phyloP scores from a whole-genome alignment of 1,140 invertebrate species.

The Augochlora pura region DNA sequence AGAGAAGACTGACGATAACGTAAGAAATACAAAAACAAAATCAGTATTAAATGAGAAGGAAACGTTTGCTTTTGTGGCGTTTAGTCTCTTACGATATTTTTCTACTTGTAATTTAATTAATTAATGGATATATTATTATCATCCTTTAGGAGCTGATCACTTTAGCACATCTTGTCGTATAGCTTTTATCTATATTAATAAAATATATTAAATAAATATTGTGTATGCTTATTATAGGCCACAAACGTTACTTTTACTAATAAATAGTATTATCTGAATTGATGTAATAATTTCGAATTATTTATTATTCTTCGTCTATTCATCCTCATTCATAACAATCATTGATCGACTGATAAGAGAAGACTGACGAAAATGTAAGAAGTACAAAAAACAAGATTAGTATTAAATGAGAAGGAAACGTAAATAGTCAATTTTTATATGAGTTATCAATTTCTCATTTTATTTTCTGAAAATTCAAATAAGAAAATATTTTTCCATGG shows the following conservation, averaged over 20 bases:
- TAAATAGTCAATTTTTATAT: too few relatives aligned
- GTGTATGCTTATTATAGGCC: background rate
- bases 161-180: constrained; percentile 76
- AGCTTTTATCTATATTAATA: constrained; percentile 77
- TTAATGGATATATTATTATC: constrained; percentile 48
- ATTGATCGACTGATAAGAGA: constrained; percentile 18
- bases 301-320: background rate
- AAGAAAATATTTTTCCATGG: too few relatives aligned
- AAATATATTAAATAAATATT: constrained; percentile 67
- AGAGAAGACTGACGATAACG: constrained; percentile 33
- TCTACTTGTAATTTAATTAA: constrained; percentile 56
- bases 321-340: too few relatives aligned
- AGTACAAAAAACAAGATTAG: constrained; percentile 15
- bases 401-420: constrained; percentile 36
- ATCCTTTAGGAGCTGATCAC: constrained; percentile 71
- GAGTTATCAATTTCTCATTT: too few relatives aligned
- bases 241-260: background rate
- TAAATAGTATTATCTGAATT: background rate
- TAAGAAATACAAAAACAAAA: constrained; percentile 11
- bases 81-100: constrained; percentile 68
- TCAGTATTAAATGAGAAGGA: constrained; percentile 47
- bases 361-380: constrained; percentile 33
- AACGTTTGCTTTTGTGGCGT: constrained; percentile 41
- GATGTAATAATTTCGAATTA: background rate
- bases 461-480: too few relatives aligned